A percentile compares a stretch with the other conserved stretches of the same genome.
Conservation (phyloP, 1,140 invertebrate species). For the Tenebrio molitor region DNA sequence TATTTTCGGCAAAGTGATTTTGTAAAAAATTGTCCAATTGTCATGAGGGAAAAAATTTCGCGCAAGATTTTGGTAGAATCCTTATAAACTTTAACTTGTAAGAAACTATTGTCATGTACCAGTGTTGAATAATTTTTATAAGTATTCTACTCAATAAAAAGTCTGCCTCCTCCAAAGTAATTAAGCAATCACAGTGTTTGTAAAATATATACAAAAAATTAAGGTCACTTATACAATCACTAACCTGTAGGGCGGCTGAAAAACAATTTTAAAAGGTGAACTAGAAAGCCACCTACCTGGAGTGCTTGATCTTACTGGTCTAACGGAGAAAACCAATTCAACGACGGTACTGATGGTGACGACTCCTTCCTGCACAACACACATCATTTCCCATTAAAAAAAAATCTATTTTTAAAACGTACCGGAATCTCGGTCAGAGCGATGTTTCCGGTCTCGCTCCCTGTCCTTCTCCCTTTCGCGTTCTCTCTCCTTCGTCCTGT, state of each 20-base stretch:
- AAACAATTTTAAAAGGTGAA: slow-evolving; percentile 56
- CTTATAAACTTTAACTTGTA: background rate
- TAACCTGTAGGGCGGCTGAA: slow-evolving; percentile 62
- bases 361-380: slow-evolving; percentile 48
- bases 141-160: background rate
- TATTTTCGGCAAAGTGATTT: no score
- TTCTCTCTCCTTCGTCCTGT: slow-evolving; percentile 47
- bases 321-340: slow-evolving; percentile 39
- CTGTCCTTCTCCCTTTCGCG: slow-evolving; percentile 57
- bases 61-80: background rate
- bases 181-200: background rate
- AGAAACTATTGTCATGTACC: background rate
- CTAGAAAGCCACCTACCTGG: slow-evolving; percentile 63
- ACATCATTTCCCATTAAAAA: slow-evolving; percentile 25
- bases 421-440: slow-evolving; percentile 61
- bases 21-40: no score
- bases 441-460: slow-evolving; percentile 62
- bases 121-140: background rate
- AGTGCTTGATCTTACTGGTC: slow-evolving; percentile 61
- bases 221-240: slow-evolving; percentile 51
- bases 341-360: slow-evolving; percentile 54
- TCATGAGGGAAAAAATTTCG: no score
- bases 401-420: slow-evolving; percentile 20
- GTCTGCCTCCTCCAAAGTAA: background rate
- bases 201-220: slow-evolving; percentile 11